Conservation (phyloP, 2,888 invertebrate species). For the Gryllus longicercus region DNA sequence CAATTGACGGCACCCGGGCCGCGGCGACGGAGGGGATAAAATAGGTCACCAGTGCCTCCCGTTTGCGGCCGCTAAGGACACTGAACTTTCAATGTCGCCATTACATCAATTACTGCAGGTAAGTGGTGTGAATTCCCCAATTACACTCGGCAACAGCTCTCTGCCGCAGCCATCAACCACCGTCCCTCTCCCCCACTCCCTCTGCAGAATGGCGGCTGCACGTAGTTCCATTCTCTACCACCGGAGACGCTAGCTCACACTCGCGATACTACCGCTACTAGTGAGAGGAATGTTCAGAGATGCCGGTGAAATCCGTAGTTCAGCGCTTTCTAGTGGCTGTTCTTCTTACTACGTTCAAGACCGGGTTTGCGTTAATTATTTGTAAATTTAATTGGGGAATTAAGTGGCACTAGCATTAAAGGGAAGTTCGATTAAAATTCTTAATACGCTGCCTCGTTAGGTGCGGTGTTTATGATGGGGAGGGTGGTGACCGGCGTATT, state of each 20-base stretch:
- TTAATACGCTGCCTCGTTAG: constrained; percentile 11
- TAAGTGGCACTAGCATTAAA: constrained; percentile 10
- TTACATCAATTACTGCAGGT: constrained; percentile 17
- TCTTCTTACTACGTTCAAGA: neutral
- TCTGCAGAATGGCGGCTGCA: neutral
- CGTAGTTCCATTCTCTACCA: neutral
- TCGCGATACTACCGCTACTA: neutral
- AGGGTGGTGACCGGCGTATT: constrained; percentile 17
- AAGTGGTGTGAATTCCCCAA: constrained; percentile 17
- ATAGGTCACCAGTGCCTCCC: constrained; percentile 1
- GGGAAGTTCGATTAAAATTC: constrained; percentile 17
- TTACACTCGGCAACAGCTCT: neutral
- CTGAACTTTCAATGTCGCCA: constrained; percentile 17
- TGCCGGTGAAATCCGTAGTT: neutral
- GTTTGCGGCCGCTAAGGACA: constrained; percentile 17
- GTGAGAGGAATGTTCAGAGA: neutral
- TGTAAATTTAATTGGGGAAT: constrained; percentile 17
- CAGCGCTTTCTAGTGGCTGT: neutral
- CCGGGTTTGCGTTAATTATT: neutral
- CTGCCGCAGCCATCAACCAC: constrained; percentile 17
- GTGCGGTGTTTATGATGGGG: constrained; percentile 17
- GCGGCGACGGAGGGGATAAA: neutral
- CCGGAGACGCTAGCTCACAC: neutral
- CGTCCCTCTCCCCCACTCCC: neutral
- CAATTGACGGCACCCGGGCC: neutral